Percentiles rank a stretch among this genome's conserved stretches.
Conservation (phyloP, 2,797 vertebrate species). For the Scarus forsteni region DNA sequence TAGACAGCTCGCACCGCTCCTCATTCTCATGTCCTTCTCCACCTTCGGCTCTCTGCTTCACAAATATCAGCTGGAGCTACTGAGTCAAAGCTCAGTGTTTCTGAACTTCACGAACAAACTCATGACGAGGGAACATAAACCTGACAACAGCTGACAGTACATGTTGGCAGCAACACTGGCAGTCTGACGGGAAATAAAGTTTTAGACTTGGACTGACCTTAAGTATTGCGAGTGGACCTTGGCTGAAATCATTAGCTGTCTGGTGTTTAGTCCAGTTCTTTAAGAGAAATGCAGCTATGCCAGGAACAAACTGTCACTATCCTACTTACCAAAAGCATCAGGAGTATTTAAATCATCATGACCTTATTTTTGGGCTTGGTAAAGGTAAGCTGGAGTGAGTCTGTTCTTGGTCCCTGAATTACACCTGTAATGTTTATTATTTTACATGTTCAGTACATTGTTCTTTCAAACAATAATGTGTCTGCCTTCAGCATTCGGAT, state of each 20-base stretch:
- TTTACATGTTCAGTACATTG: no score
- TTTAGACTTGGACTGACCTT: background rate
- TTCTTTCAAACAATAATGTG: no score
- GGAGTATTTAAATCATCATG: background rate
- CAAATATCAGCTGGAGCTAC: slow-evolving; percentile 46
- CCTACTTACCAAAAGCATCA: background rate
- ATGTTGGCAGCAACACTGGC: background rate
- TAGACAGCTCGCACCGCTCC: slow-evolving; percentile 33
- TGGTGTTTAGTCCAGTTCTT: background rate
- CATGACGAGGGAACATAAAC: slow-evolving; percentile 5
- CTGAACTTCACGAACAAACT: slow-evolving; percentile 32
- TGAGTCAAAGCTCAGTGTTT: slow-evolving; percentile 58
- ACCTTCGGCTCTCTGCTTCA: slow-evolving; percentile 14
- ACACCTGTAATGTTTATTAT: no score
- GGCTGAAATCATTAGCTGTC: slow-evolving; percentile 3
- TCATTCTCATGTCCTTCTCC: slow-evolving; percentile 10
- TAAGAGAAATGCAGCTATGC: background rate
- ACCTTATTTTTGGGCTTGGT: background rate
- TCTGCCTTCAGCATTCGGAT: no score
- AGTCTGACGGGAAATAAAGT: background rate
- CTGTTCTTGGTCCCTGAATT: background rate
- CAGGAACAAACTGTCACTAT: background rate
- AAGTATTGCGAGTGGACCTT: background rate
- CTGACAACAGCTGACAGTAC: background rate
- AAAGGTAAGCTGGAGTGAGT: background rate